phyloP scores from a whole-genome alignment of 2,888 invertebrate genomes.

The Atethmia centrago region DNA sequence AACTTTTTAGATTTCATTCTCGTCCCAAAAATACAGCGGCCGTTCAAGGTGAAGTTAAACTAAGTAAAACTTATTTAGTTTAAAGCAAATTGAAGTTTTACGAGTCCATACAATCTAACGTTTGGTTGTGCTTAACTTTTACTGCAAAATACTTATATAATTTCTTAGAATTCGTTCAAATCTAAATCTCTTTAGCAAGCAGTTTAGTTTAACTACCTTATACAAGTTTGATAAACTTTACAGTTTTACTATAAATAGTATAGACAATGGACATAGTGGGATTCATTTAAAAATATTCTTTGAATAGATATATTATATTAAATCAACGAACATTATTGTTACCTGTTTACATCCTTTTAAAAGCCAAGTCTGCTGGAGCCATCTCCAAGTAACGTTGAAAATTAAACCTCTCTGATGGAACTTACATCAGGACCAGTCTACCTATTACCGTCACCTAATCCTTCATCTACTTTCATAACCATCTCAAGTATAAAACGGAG shows the following conservation, averaged over 20 bases:
- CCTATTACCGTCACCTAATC: not conserved
- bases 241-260: too few relatives aligned
- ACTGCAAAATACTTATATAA: constrained; percentile 14
- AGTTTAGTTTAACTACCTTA: not conserved
- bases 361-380: not conserved
- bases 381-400: not conserved
- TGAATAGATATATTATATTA: not conserved
- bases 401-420: not conserved
- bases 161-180: constrained; percentile 10
- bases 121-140: constrained; percentile 39
- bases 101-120: constrained; percentile 38
- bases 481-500: constrained; percentile 6
- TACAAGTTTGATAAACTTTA: not conserved
- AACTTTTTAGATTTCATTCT: constrained; percentile 70
- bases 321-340: constrained; percentile 4
- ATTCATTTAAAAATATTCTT: not conserved
- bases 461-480: not conserved
- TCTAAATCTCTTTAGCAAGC: constrained; percentile 1
- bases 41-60: constrained; percentile 54
- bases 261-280: too few relatives aligned
- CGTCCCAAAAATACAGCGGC: constrained; percentile 51
- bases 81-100: constrained; percentile 55
- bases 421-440: not conserved
- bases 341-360: constrained; percentile 27
- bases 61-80: constrained; percentile 53